phyloP scores from a whole-genome alignment of 2,888 invertebrate genomes.

The Lycocerus yunnanus region DNA sequence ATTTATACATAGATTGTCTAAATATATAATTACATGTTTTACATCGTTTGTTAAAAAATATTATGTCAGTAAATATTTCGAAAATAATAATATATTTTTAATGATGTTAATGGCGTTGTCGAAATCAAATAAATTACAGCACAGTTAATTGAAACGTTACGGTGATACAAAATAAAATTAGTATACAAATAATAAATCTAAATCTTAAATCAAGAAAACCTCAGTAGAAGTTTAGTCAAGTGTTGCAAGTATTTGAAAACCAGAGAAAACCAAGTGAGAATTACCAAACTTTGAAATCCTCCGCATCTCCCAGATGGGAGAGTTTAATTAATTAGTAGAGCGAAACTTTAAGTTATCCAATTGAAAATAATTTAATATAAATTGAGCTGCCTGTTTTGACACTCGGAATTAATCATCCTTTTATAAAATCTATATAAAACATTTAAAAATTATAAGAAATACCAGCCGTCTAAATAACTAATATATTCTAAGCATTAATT shows the following conservation, averaged over 20 bases:
- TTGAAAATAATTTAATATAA: constrained; percentile 6
- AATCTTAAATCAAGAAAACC: neutral
- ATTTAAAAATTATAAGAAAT: neutral
- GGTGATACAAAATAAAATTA: neutral
- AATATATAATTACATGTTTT: too few relatives aligned
- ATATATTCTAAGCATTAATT: neutral
- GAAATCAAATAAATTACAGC: too few relatives aligned
- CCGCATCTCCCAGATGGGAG: constrained; percentile 2
- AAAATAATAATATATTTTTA: neutral
- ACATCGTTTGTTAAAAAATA: too few relatives aligned
- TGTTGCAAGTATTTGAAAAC: constrained; percentile 4
- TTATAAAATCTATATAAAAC: neutral
- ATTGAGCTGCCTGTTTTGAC: constrained; percentile 1
- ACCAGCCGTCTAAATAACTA: neutral
- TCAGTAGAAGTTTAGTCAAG: neutral
- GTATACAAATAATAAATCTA: neutral
- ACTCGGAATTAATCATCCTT: neutral
- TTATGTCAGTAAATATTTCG: too few relatives aligned
- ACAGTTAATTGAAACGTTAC: neutral
- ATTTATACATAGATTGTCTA: neutral
- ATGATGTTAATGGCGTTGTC: too few relatives aligned
- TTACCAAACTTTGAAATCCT: constrained; percentile 4
- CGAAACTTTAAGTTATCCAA: constrained; percentile 3
- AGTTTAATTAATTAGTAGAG: constrained; percentile 4
- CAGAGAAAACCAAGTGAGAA: constrained; percentile 5